Percentiles rank a stretch among this genome's conserved stretches.
Conservation (phyloP, 2,797 vertebrate species). For the Echeneis naucrates region DNA sequence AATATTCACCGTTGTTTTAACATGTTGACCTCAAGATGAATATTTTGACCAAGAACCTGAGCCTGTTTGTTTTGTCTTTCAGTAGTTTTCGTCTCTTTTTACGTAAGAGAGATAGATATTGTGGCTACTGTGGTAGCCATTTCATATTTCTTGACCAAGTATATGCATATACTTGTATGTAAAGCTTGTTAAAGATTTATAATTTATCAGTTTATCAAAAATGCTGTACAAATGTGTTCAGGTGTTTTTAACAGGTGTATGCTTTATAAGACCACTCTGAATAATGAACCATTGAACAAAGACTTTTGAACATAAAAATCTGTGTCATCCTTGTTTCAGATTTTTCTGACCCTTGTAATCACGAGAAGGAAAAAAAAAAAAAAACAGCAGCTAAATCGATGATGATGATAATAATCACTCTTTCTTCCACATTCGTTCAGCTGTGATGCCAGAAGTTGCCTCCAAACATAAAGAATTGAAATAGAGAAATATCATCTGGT, state of each 20-base stretch:
- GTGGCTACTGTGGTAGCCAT: constrained; percentile 67
- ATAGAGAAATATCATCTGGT: constrained; percentile 10
- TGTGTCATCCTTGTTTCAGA: not conserved
- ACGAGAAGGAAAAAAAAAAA: not conserved
- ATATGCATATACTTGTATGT: constrained; percentile 18
- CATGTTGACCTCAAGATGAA: constrained; percentile 20
- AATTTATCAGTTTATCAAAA: constrained; percentile 40
- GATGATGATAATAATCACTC: not conserved
- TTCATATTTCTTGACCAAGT: constrained; percentile 38
- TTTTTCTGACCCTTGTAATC: not conserved
- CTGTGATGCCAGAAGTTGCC: constrained; percentile 6
- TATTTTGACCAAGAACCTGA: constrained; percentile 18
- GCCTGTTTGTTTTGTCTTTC: constrained; percentile 15
- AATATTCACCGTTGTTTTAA: constrained; percentile 28
- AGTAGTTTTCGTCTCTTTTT: constrained; percentile 44
- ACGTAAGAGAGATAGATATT: constrained; percentile 45
- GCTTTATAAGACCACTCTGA: constrained; percentile 36
- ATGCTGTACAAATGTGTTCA: constrained; percentile 23
- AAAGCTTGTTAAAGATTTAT: constrained; percentile 37
- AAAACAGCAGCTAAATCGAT: constrained; percentile 1
- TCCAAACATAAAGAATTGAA: constrained; percentile 11
- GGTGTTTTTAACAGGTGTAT: constrained; percentile 15
- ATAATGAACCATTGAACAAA: constrained; percentile 28
- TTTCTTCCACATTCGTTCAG: constrained; percentile 29
- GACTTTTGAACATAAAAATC: constrained; percentile 25